Conservation (phyloP, 2,797 vertebrate species). For the Chrysocyon brachyurus region DNA sequence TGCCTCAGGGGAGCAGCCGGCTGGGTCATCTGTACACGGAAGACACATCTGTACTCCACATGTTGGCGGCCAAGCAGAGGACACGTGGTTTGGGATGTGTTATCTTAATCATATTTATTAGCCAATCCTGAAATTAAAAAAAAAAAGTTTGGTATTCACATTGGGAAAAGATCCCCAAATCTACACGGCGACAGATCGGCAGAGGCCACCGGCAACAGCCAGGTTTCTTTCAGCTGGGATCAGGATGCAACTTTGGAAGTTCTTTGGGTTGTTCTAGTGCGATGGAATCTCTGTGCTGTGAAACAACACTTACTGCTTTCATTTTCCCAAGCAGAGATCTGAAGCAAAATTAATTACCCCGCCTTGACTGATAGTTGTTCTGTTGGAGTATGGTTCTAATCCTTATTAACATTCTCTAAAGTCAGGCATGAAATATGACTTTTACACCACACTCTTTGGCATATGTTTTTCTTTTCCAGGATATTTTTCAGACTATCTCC, state of each 20-base stretch:
- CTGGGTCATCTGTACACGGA: slow-evolving; percentile 87
- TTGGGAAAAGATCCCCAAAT: slow-evolving; percentile 82
- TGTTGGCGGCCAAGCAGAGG: slow-evolving; percentile 89
- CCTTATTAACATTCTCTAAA: slow-evolving; percentile 96
- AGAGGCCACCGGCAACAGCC: slow-evolving; percentile 74
- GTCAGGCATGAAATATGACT: slow-evolving; percentile 95
- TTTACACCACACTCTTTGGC: slow-evolving; percentile 91
- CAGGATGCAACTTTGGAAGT: slow-evolving; percentile 68
- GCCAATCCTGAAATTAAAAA: slow-evolving; percentile 89
- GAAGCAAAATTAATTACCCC: slow-evolving; percentile 90
- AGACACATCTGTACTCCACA: slow-evolving; percentile 96
- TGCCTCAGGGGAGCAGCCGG: slow-evolving; percentile 87
- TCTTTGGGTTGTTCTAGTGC: slow-evolving; percentile 64
- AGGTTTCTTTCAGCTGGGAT: slow-evolving; percentile 77
- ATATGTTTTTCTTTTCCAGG: slow-evolving; percentile 95
- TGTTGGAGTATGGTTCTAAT: slow-evolving; percentile 94
- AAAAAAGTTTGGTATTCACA: slow-evolving; percentile 64
- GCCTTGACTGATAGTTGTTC: slow-evolving; percentile 91
- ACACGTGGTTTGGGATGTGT: slow-evolving; percentile 94
- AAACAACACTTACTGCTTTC: slow-evolving; percentile 68
- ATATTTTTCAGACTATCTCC: slow-evolving; percentile 93
- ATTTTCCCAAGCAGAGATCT: slow-evolving; percentile 88
- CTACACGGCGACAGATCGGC: slow-evolving; percentile 73
- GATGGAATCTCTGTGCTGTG: slow-evolving; percentile 65
- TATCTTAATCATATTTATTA: slow-evolving; percentile 97